phyloP scores from a whole-genome alignment of 2,888 invertebrate species.

The Coremacera marginata region DNA sequence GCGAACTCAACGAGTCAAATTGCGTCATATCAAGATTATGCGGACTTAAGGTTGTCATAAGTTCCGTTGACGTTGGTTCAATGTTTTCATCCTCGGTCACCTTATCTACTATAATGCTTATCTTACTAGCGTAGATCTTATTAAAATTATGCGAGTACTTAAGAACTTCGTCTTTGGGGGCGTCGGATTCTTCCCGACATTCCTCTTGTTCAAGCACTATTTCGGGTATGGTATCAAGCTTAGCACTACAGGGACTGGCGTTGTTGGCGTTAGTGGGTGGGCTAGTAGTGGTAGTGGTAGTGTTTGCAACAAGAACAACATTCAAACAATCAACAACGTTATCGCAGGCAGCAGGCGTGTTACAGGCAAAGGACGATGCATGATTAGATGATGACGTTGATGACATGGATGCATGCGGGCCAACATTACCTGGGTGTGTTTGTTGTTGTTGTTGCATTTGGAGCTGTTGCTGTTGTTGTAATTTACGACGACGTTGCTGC shows the following conservation, averaged over 20 bases:
- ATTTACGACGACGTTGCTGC: constrained; percentile 40
- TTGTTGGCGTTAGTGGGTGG: constrained; percentile 51
- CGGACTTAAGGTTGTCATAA: neutral
- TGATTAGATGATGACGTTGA: constrained; percentile 45
- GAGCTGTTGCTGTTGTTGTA: constrained; percentile 48
- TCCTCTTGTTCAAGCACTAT: constrained; percentile 46
- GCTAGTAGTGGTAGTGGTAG: constrained; percentile 46
- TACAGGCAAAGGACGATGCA: constrained; percentile 46
- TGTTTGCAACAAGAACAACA: constrained; percentile 50
- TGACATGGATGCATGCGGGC: constrained; percentile 43
- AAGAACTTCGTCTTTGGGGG: constrained; percentile 41
- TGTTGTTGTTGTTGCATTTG: constrained; percentile 54
- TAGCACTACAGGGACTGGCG: constrained; percentile 58
- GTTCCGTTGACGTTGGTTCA: neutral
- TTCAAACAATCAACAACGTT: constrained; percentile 48
- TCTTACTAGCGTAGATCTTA: constrained; percentile 63
- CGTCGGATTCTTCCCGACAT: constrained; percentile 7
- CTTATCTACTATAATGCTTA: constrained; percentile 60
- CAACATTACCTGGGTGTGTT: constrained; percentile 48
- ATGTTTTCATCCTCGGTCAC: constrained; percentile 27
- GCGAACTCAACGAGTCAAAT: constrained; percentile 63
- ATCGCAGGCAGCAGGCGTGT: constrained; percentile 49
- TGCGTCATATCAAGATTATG: constrained; percentile 46
- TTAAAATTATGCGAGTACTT: constrained; percentile 61
- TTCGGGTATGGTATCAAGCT: constrained; percentile 64